phyloP scores from a whole-genome alignment of 2,797 vertebrate species.

The Valencia hispanica region DNA sequence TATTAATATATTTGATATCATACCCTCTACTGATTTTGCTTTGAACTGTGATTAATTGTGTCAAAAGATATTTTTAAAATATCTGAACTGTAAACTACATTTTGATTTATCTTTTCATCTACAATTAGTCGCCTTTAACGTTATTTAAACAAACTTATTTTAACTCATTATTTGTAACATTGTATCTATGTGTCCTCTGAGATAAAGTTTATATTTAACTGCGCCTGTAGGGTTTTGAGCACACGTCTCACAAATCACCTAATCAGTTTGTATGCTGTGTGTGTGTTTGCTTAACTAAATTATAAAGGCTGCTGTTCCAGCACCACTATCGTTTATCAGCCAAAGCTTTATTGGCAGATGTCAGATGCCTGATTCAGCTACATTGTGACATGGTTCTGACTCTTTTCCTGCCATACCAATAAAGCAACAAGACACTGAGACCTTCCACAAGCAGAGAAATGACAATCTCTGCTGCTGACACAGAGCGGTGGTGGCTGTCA shows the following conservation, averaged over 20 bases:
- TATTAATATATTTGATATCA: background rate
- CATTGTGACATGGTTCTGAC: slow-evolving; percentile 31
- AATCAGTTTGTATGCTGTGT: background rate
- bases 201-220: background rate
- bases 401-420: slow-evolving; percentile 28
- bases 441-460: slow-evolving; percentile 20
- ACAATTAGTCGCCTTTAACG: background rate
- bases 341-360: slow-evolving; percentile 14
- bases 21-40: background rate
- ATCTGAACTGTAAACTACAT: background rate
- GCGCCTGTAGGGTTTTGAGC: background rate
- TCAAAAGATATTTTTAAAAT: background rate
- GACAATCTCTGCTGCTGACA: slow-evolving; percentile 27
- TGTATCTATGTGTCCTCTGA: background rate
- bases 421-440: slow-evolving; percentile 44
- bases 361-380: slow-evolving; percentile 12
- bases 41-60: background rate
- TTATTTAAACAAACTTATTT: background rate
- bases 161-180: background rate
- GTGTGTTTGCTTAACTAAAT: background rate
- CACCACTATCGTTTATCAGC: background rate
- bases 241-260: background rate
- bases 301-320: slow-evolving; percentile 8
- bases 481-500: slow-evolving; percentile 61
- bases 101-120: background rate